Conservation (phyloP, 2,797 vertebrate genomes). For the Myotis planiceps region DNA sequence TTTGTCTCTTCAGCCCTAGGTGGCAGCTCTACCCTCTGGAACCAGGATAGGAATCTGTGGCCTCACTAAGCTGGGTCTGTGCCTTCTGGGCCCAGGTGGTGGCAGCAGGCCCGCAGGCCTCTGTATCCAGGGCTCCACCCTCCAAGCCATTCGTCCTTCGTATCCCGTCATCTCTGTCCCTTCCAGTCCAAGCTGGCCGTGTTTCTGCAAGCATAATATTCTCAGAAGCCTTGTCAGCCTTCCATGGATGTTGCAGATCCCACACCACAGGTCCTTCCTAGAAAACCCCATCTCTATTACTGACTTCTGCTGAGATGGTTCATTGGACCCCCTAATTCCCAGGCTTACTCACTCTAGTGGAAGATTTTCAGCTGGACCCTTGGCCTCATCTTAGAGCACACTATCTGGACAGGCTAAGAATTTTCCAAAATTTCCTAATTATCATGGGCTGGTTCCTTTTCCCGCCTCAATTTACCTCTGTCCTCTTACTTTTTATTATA, state of each 20-base stretch:
- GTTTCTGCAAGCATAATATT: not conserved
- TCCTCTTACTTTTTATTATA: not conserved
- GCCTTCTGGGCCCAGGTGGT: not conserved
- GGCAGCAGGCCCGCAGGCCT: not conserved
- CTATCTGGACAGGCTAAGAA: not conserved
- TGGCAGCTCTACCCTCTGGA: not conserved
- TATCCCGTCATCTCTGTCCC: not conserved
- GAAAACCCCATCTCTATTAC: not conserved
- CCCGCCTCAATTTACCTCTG: not conserved
- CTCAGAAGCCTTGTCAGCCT: not conserved
- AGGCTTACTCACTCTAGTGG: not conserved
- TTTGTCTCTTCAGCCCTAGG: not conserved
- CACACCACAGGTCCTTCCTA: not conserved
- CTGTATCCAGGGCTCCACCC: not conserved
- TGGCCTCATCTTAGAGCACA: not conserved
- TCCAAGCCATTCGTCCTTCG: not conserved
- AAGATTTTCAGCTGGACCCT: not conserved
- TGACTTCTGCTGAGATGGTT: not conserved
- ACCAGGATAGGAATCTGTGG: not conserved
- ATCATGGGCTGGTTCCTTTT: not conserved
- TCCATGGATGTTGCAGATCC: not conserved
- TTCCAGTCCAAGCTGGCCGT: not conserved
- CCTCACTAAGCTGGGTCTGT: not conserved
- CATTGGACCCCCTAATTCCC: not conserved
- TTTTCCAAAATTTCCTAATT: not conserved